Percentiles rank a stretch among this genome's conserved stretches.
Conservation (phyloP, 35 echinoderm and acorn worm species). For the Acanthaster planci region DNA sequence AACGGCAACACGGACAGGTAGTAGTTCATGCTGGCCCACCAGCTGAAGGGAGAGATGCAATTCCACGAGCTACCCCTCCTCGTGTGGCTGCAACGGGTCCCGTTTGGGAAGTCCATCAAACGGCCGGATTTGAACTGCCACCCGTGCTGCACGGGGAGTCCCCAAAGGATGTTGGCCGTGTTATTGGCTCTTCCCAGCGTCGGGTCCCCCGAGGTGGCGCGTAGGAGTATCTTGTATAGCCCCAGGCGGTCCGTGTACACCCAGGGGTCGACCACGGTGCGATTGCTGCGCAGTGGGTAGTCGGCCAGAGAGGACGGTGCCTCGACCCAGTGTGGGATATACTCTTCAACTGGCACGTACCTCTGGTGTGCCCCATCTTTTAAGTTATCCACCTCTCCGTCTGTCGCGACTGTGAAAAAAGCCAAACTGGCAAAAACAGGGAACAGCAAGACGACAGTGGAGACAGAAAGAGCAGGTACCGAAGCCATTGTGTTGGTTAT, state of each 20-base stretch:
- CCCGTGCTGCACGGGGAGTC: constrained; percentile 1
- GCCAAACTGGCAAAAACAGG: no score
- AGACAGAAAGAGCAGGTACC: no score
- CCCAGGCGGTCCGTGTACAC: background rate
- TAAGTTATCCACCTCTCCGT: no score
- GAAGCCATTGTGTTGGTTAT: no score
- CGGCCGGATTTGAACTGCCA: constrained; percentile 7
- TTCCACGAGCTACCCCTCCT: background rate
- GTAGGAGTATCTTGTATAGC: constrained; percentile 12
- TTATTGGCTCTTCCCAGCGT: background rate
- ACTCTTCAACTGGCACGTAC: no score
- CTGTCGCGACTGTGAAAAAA: no score
- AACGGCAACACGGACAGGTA: constrained; percentile 5
- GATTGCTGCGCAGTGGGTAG: background rate
- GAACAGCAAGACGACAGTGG: no score
- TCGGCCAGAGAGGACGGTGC: background rate
- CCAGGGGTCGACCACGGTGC: constrained; percentile 4
- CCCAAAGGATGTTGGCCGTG: constrained; percentile 14
- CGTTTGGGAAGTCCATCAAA: background rate
- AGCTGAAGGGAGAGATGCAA: background rate
- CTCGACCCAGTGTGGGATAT: constrained; percentile 9
- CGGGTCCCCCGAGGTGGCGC: background rate
- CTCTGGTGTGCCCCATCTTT: no score
- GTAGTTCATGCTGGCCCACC: constrained; percentile 24
- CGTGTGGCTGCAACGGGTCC: background rate